Evolutionary conservation across 2,888 invertebrate species (phyloP).

Genomic region (Subacronicta megacephala): DNA sequence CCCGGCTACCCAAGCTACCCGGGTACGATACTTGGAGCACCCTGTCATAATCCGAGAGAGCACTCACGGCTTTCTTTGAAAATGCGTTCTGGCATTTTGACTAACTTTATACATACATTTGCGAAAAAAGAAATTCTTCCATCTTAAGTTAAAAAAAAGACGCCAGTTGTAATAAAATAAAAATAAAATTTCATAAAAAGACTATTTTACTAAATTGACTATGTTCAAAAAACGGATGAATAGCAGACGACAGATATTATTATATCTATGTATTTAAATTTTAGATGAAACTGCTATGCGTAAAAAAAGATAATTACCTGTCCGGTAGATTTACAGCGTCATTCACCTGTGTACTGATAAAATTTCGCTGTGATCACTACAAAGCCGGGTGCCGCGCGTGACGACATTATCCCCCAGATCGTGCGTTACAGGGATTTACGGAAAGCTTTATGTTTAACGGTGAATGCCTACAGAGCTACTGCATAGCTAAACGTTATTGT

Average conservation of each 20-base stretch:
- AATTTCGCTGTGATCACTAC: conserved; percentile 12
- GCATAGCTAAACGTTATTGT: neutral
- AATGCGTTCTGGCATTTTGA: conserved; percentile 39
- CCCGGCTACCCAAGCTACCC: conserved; percentile 4
- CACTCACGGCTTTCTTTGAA: conserved; percentile 49
- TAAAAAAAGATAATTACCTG: conserved; percentile 5
- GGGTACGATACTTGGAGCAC: conserved; percentile 26
- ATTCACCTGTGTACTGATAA: conserved; percentile 30
- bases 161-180: too few species aligned
- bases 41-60: conserved; percentile 64
- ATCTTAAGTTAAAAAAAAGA: too few species aligned
- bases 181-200: too few species aligned
- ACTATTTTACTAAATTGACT: too few species aligned
- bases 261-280: too few species aligned
- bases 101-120: neutral
- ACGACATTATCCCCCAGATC: conserved; percentile 24
- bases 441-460: neutral
- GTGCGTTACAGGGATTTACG: conserved; percentile 9
- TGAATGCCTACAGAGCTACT: neutral
- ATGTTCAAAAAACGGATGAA: too few species aligned
- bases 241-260: too few species aligned
- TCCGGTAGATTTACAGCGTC: conserved; percentile 9
- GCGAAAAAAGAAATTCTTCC: too few species aligned
- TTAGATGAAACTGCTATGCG: neutral
- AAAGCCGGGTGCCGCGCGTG: conserved; percentile 1